phyloP scores from a whole-genome alignment of 2,797 vertebrate genomes.

The Limnodromus scolopaceus region DNA sequence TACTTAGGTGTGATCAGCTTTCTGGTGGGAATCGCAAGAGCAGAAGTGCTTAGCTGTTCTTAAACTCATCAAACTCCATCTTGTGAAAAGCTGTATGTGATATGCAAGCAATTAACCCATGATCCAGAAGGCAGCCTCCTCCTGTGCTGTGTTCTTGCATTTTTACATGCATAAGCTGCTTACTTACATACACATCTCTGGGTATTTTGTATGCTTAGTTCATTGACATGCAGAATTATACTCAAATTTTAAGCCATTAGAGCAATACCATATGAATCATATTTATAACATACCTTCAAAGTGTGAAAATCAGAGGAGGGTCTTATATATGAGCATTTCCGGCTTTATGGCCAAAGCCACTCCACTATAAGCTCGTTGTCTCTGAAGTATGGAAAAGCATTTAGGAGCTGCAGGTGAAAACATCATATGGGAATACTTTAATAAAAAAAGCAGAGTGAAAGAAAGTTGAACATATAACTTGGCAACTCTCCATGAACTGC shows the following conservation, averaged over 20 bases:
- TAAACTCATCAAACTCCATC: not conserved
- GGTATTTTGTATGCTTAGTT: not conserved
- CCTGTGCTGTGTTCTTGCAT: not conserved
- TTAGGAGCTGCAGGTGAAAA: conserved; percentile 63
- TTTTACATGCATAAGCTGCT: not conserved
- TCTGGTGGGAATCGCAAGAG: not conserved
- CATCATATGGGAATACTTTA: conserved; percentile 54
- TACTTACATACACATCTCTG: not conserved
- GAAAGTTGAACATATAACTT: conserved; percentile 49
- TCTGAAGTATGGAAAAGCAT: conserved; percentile 49
- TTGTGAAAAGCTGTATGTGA: not conserved
- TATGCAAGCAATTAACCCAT: not conserved
- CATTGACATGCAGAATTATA: not conserved
- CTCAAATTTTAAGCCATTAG: not conserved
- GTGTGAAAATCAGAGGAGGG: conserved; percentile 26
- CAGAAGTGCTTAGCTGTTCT: not conserved
- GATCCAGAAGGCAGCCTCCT: not conserved
- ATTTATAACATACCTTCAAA: conserved; percentile 5
- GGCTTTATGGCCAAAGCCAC: not conserved
- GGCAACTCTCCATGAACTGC: conserved; percentile 36
- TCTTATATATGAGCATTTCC: conserved; percentile 3
- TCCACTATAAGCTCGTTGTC: not conserved
- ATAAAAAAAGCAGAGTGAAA: conserved; percentile 39
- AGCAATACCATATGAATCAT: not conserved
- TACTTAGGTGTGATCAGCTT: not conserved